A percentile compares a stretch with the other conserved stretches of the same genome.
Conservation (phyloP, 1,140 invertebrate species). For the Doryteuthis pealeii region DNA sequence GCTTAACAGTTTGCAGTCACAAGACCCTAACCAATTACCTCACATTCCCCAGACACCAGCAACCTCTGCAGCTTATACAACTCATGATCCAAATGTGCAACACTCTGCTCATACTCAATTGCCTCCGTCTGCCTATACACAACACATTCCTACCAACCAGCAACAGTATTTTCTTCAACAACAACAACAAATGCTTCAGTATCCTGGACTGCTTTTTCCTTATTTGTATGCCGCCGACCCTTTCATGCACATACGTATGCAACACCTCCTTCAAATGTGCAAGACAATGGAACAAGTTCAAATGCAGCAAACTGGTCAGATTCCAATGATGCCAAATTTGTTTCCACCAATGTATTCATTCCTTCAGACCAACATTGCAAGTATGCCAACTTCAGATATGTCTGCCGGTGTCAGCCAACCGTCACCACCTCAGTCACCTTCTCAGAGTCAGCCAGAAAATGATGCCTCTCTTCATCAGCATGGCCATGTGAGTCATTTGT, state of each 20-base stretch:
- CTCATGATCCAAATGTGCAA: not conserved
- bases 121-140: not conserved
- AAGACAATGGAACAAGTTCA: conserved; percentile 16
- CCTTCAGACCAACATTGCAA: conserved; percentile 10
- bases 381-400: conserved; percentile 18
- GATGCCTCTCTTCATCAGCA: not conserved
- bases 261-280: conserved; percentile 11
- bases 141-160: conserved; percentile 11
- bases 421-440: conserved; percentile 25
- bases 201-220: conserved; percentile 17
- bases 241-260: conserved; percentile 18
- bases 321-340: conserved; percentile 13
- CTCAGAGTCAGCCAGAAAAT: conserved; percentile 10
- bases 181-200: conserved; percentile 11
- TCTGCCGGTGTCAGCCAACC: conserved; percentile 9
- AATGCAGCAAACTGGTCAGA: conserved; percentile 4
- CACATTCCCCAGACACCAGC: conserved; percentile 9
- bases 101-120: not conserved
- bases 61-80: conserved; percentile 25
- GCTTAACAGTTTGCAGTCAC: not conserved
- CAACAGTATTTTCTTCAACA: conserved; percentile 17
- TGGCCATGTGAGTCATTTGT: conserved; percentile 5
- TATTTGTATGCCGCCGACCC: conserved; percentile 16
- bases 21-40: not conserved
- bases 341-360: conserved; percentile 20